Evolutionary conservation across 2,888 invertebrate species (phyloP), one percentile per base, ranked within the genome.

Genomic region (Pantelozetes paolii): DNA sequence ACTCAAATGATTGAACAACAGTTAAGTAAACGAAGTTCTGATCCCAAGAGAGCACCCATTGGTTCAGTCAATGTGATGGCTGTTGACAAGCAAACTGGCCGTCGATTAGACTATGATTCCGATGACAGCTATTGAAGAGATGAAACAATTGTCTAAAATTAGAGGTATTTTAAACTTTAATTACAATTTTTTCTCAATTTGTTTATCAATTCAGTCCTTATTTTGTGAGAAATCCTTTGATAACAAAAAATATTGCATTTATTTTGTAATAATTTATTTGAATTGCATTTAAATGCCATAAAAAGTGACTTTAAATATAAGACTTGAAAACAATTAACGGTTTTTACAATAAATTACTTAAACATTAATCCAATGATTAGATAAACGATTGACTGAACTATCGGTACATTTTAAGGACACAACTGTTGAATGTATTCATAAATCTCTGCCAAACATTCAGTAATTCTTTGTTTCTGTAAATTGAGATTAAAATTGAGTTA

Each of bases 391-490:
- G 28, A 28, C 57, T 59, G 15, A 45, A 62, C 74, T 69, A 75
- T n/a, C 57, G 91, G 81, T 90, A 94, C 90, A 94, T 92, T 75
- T 89, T 88, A 9, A 92, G 82, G 28, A 94, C 83, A 82, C 94
- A 94, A 75, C 88, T 88, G 26, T 88, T 88, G n/a, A 94, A 87
- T 0, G 94, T 94, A 77, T 88, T 88, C 91, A 94, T 93, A 81
- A 91, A 95, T 28, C 94, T 86, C 80, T 94, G 23, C 54, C 93
- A 54, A 54, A 54, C 54, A 23, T 54, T 54, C 1, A 54, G 54
- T 11, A 54, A 9, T 54, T 54, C 54, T 54, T 54, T 54, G 54
- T 54, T 54, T 13, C 54, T 54, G 13, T 23, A 54, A 23, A 26
- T 23, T 9, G 26, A 26, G 5, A 26, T 23, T 20, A 23, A 13